phyloP scores from a whole-genome alignment of 2,113 vertebrate species.

The Urocynchramus pylzowi region DNA sequence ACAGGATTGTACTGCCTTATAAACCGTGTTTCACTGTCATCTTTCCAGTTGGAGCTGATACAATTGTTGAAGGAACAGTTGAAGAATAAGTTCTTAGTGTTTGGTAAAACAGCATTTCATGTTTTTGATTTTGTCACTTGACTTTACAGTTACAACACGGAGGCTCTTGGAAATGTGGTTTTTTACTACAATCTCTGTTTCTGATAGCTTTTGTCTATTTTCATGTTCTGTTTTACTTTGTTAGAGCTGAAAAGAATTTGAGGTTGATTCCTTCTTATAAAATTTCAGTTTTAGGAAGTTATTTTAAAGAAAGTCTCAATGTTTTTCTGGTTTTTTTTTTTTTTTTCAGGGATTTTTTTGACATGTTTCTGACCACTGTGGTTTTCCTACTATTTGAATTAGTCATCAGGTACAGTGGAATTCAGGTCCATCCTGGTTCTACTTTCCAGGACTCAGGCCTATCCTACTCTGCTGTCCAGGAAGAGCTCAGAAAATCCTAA shows the following conservation, averaged over 20 bases:
- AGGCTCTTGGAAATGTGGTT: not conserved
- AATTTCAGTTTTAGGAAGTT: not conserved
- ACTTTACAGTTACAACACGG: not conserved
- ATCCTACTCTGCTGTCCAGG: constrained; percentile 16
- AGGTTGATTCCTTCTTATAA: not conserved
- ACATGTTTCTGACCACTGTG: not conserved
- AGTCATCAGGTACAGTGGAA: constrained; percentile 15
- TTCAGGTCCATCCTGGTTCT: not conserved
- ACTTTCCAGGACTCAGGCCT: not conserved
- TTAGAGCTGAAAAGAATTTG: not conserved
- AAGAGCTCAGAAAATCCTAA: not conserved
- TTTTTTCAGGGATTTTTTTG: not conserved
- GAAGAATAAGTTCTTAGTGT: not conserved
- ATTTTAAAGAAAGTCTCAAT: not conserved
- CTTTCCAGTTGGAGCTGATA: not conserved
- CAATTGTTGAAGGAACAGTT: not conserved
- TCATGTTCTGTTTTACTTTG: not conserved
- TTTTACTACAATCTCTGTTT: not conserved
- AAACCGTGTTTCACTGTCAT: not conserved
- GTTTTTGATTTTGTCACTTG: not conserved
- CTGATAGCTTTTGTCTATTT: not conserved
- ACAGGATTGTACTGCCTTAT: not conserved
- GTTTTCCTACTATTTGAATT: constrained; percentile 17
- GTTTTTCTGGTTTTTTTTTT: not conserved
- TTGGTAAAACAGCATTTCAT: constrained; percentile 15